These are phyloP conservation scores for Mormyrus hasselquistii DNA, from an alignment of 2,797 vertebrate genomes.

Conservation along the genomic window DNA sequence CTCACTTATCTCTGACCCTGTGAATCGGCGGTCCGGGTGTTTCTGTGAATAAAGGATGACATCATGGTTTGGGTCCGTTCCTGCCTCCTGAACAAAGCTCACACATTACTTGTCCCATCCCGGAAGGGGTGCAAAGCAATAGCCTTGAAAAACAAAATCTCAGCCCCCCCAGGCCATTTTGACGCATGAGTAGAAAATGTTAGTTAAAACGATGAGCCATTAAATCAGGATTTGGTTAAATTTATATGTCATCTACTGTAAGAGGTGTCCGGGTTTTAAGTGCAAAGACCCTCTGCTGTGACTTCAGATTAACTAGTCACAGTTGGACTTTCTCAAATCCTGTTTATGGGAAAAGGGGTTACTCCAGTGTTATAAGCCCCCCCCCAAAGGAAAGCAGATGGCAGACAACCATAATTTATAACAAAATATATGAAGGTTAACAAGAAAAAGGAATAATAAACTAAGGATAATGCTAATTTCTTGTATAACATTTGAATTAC, in stretches of 20 bases:
- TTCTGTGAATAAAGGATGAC: not conserved
- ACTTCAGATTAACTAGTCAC: not conserved
- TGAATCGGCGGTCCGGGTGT: not conserved
- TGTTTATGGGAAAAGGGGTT: not conserved
- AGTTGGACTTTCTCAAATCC: not conserved
- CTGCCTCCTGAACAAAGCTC: not conserved
- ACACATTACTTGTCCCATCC: not conserved
- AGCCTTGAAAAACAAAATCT: not conserved
- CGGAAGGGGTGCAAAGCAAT: not conserved
- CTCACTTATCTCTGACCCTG: not conserved
- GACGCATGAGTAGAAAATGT: not conserved
- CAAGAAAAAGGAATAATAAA: not conserved
- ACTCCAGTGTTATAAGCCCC: not conserved
- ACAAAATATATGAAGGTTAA: not conserved
- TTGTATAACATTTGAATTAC: not conserved
- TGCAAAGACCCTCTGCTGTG: not conserved
- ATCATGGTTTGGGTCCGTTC: not conserved
- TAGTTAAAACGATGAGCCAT: not conserved
- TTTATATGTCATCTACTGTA: not conserved
- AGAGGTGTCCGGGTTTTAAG: not conserved
- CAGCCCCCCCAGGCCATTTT: not conserved
- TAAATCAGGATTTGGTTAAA: not conserved
- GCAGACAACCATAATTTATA: not conserved
- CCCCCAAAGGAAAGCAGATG: not conserved
- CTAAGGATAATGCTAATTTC: not conserved